Percentiles rank a stretch among this genome's conserved stretches.
phyloP scores from a whole-genome alignment of 2,113 vertebrate genomes.

The Ictalurus punctatus region DNA sequence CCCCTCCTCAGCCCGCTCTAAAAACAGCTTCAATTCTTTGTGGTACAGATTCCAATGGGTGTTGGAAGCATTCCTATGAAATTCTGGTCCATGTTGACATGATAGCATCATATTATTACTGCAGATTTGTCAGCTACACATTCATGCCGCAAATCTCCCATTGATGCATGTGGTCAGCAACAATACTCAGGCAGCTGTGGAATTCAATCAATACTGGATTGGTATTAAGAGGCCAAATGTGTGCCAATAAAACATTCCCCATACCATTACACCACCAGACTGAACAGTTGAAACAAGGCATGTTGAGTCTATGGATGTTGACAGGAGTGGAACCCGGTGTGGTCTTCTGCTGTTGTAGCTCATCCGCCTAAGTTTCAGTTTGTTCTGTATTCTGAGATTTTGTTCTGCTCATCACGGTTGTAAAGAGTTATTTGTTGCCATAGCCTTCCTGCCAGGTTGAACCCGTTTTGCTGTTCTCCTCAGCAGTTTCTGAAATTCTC shows the following conservation, averaged over 20 bases:
- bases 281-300: not conserved
- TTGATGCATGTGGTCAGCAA: not conserved
- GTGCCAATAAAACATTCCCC: not conserved
- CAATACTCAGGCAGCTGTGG: not conserved
- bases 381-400: not conserved
- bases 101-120: no score
- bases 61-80: no score
- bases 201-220: not conserved
- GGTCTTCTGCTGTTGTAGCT: not conserved
- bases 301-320: not conserved
- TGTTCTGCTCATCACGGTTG: not conserved
- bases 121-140: not conserved
- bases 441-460: not conserved
- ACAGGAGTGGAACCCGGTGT: no score
- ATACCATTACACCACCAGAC: not conserved
- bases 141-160: not conserved
- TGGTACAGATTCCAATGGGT: no score
- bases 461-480: not conserved
- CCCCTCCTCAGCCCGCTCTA: no score
- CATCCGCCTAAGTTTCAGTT: not conserved
- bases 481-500: not conserved
- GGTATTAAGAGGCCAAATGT: not conserved
- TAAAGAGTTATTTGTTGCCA: not conserved
- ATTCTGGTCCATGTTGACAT: no score
- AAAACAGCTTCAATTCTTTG: no score